Evolutionary conservation across 30 jellyfish, hydroid and myxozoan genomes (phyloP).

Genomic region (Pseudorhiza aurosa): DNA sequence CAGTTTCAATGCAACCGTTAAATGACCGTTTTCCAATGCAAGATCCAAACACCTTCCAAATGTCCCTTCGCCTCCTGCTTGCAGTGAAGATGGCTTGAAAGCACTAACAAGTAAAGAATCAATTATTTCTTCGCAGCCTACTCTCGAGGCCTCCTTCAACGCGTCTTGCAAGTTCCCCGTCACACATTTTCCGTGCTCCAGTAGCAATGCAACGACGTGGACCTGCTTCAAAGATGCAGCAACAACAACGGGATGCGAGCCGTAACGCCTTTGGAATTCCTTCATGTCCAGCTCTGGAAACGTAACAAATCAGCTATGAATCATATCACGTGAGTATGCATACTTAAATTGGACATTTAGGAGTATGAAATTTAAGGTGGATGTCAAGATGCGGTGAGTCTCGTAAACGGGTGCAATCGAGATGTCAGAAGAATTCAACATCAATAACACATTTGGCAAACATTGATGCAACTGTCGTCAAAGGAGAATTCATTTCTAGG

Average conservation of each 20-base stretch:
- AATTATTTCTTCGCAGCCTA: conserved; percentile 12
- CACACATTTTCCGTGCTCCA: conserved; percentile 22
- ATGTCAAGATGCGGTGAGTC: no score
- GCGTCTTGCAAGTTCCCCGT: conserved; percentile 24
- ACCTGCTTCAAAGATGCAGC: conserved; percentile 59
- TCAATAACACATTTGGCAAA: no score
- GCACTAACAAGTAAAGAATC: conserved; percentile 1
- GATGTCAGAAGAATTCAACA: no score
- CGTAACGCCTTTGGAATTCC: conserved; percentile 14
- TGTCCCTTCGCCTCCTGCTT: neutral
- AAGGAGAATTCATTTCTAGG: no score
- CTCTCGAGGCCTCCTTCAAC: conserved; percentile 30
- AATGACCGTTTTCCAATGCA: conserved; percentile 41
- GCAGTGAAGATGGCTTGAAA: neutral
- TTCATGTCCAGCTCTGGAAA: conserved; percentile 49
- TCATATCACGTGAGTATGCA: no score
- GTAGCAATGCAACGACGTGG: conserved; percentile 24
- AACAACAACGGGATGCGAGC: conserved; percentile 31
- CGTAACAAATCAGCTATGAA: no score
- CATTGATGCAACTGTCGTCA: no score
- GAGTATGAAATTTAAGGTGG: no score
- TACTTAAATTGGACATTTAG: no score
- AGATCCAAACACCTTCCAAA: neutral
- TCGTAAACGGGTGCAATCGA: no score
- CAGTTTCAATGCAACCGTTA: conserved; percentile 10